Percentiles rank a stretch among this genome's conserved stretches.
Evolutionary conservation across 2,888 invertebrate genomes (phyloP).

Genomic region (Clivina fossor): DNA sequence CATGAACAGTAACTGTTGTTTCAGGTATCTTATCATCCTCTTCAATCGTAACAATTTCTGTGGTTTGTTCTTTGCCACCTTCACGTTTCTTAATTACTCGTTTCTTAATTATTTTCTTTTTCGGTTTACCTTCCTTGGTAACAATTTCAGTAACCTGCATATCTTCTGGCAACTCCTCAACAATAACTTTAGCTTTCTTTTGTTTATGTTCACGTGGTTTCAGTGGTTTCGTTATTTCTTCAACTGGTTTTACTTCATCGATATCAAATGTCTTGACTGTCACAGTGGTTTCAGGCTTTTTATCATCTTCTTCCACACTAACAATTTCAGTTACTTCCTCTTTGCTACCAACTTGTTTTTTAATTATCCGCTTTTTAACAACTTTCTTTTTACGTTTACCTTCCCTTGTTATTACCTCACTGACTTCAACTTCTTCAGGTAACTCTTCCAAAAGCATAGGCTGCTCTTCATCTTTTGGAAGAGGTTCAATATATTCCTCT

Average conservation of each 20-base stretch:
- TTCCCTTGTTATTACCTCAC: constrained; percentile 44
- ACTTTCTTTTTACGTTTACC: constrained; percentile 44
- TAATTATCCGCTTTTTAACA: constrained; percentile 43
- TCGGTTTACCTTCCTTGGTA: constrained; percentile 44
- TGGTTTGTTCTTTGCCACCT: constrained; percentile 42
- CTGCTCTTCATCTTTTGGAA: constrained; percentile 36
- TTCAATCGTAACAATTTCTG: constrained; percentile 41
- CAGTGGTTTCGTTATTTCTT: constrained; percentile 43
- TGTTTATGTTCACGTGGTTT: constrained; percentile 40
- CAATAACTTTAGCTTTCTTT: constrained; percentile 43
- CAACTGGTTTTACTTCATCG: constrained; percentile 45
- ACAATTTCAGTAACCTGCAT: constrained; percentile 49
- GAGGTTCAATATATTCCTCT: constrained; percentile 18
- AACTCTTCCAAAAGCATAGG: constrained; percentile 39
- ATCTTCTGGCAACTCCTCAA: constrained; percentile 51
- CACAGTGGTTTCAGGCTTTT: constrained; percentile 48
- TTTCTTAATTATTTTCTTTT: constrained; percentile 44
- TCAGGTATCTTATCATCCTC: constrained; percentile 41
- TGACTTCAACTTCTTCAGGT: constrained; percentile 42
- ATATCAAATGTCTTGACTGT: constrained; percentile 45
- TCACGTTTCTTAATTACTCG: constrained; percentile 48
- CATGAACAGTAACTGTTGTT: constrained; percentile 34
- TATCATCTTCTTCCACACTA: constrained; percentile 49
- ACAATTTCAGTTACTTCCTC: constrained; percentile 51
- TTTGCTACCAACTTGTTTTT: constrained; percentile 45